Evolutionary conservation across 1,140 invertebrate genomes (phyloP), one percentile per base, ranked within the genome.

Genomic region (Drosophila ficusphila): DNA sequence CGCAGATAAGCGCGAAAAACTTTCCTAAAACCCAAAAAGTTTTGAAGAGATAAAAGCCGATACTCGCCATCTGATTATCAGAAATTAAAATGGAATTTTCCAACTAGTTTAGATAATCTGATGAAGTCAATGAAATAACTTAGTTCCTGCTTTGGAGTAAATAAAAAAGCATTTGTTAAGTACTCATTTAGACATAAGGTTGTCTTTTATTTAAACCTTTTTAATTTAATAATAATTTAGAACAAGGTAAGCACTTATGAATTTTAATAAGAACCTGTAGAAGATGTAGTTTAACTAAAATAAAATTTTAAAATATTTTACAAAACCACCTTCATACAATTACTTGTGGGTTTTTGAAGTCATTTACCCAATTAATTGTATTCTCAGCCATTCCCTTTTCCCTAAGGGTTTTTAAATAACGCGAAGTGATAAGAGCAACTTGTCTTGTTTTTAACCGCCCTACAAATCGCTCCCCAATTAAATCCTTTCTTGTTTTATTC

Each of bases 401-500:
- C 46, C 60, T 11, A 41, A 42, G 51, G 46, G 23, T 27, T n/a
- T 12, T 11, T 39, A 68, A 48, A 76, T 57, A 51, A 42, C n/a
- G 34, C 48, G 16, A 60, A 52, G 61, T 61, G 61, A 58, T 76
- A 69, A 76, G 62, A 44, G 52, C 62, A 76, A 76, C 72, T 69
- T 76, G 47, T 76, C 73, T 56, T 79, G 76, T 65, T 77, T 61
- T 44, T 71, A 52, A 72, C 65, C 54, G 62, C 48, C 72, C 44
- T 56, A 79, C 79, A 83, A 83, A 83, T 83, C 58, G 79, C 60
- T 79, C 81, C 72, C 73, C 77, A 83, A 83, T 83, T 83, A 83
- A 83, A 78, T 83, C 81, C 42, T 54, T 62, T 54, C 58, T 46
- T 72, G 68, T 52, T 61, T 51, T 46, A 23, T 52, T 12, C 69